Evolutionary conservation across 35 echinoderm and acorn worm genomes (phyloP).

Genomic region (Apostichopus californicus): DNA sequence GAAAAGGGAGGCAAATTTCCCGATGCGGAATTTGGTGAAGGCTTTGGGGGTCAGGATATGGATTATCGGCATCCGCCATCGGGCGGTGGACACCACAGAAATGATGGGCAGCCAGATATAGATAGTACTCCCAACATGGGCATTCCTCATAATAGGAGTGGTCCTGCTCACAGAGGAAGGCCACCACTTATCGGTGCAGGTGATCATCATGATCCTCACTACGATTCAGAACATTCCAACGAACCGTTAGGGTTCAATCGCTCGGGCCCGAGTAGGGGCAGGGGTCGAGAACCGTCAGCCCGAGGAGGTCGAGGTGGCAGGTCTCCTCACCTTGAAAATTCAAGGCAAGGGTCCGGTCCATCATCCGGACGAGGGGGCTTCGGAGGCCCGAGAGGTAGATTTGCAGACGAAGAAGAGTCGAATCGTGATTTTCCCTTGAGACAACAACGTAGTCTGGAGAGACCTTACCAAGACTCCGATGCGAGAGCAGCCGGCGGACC

Average conservation of each 20-base stretch:
- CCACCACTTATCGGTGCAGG: neutral
- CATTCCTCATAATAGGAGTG: slow-evolving; percentile 10
- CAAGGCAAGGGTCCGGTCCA: neutral
- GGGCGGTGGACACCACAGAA: neutral
- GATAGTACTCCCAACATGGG: neutral
- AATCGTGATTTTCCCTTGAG: neutral
- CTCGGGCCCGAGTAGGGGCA: neutral
- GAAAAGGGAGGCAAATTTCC: neutral
- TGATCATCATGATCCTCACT: slow-evolving; percentile 9
- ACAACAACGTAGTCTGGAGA: neutral
- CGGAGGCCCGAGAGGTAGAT: neutral
- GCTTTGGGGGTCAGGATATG: slow-evolving; percentile 1
- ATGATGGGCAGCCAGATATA: neutral
- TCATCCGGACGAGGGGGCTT: neutral
- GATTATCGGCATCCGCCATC: slow-evolving; percentile 7
- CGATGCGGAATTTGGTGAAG: neutral
- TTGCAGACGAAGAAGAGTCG: neutral
- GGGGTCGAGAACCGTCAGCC: slow-evolving; percentile 17
- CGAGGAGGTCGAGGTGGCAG: slow-evolving; percentile 17
- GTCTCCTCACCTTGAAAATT: neutral
- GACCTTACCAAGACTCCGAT: neutral
- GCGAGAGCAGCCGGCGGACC: too few relatives aligned
- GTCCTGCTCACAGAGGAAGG: slow-evolving; percentile 12
- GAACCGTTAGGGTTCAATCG: slow-evolving; percentile 11
- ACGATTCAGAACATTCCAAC: slow-evolving; percentile 37